phyloP scores from a whole-genome alignment of 2,888 invertebrate genomes.

The Acrocyrtus sp. region DNA sequence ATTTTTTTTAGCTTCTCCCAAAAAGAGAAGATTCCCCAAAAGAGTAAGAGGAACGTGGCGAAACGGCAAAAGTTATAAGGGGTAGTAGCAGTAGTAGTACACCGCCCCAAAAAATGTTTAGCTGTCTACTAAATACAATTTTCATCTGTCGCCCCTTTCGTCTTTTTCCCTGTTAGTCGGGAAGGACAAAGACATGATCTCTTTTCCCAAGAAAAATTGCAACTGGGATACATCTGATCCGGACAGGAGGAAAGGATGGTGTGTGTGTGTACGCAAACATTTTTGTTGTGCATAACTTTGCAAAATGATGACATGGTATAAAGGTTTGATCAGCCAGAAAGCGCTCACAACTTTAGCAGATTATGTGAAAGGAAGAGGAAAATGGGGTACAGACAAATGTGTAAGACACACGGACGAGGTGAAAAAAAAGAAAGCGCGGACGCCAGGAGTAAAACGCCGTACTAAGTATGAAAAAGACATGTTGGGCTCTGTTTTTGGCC shows the following conservation, averaged over 20 bases:
- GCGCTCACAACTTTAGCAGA: conserved; percentile 11
- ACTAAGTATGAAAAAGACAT: not conserved
- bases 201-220: too few relatives aligned
- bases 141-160: not conserved
- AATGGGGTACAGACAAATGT: not conserved
- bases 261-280: not conserved
- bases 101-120: too few relatives aligned
- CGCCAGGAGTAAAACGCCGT: not conserved
- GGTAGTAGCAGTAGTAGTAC: too few relatives aligned
- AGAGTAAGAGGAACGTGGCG: too few relatives aligned
- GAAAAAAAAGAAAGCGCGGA: not conserved
- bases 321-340: conserved; percentile 35
- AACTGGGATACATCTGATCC: too few relatives aligned
- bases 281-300: conserved; percentile 7
- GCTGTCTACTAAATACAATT: not conserved
- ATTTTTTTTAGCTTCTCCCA: too few relatives aligned
- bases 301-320: too few relatives aligned
- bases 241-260: too few relatives aligned
- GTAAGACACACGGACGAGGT: not conserved
- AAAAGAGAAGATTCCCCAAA: too few relatives aligned
- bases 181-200: too few relatives aligned
- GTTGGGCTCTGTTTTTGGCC: not conserved
- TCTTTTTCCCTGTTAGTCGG: not conserved
- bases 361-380: conserved; percentile 17
- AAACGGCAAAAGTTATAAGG: too few relatives aligned